Evolutionary conservation across 2,113 vertebrate species (phyloP), one percentile per base, ranked within the genome.

Genomic region (Pteropus alecto): DNA sequence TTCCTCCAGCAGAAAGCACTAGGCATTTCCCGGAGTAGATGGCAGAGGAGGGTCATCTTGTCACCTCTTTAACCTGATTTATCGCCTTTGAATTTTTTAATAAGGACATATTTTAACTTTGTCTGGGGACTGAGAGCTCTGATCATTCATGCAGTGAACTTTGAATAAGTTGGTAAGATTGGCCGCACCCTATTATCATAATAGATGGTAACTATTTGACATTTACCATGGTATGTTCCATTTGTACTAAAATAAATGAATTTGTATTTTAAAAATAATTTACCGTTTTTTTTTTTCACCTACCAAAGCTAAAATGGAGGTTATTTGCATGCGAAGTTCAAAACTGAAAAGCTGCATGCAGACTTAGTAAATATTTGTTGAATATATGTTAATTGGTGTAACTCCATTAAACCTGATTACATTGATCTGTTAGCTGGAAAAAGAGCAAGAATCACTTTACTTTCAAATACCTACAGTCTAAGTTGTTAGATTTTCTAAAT

Each of bases 111-210:
- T 87, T 96, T 96, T 95, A 96, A 93, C 46, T 74, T 97, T 84
- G 12, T 90, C 89, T 96, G 46, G 68, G 46, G 74, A 84, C 60
- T 86, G 43, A 94, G 94, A 73, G 46, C 73, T 97, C 94, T 35
- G 68, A 96, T 98, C 91, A 90, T 96, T 95, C 94, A 95, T 93
- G 89, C 86, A 84, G 48, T 97, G 95, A 96, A 98, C 93, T 96
- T 96, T 96, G 96, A 96, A 67, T 96, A 94, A 97, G 93, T 93
- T 93, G 82, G 73, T 76, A 93, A 81, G 93, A 92, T 92, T 68
- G 73, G 68, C 73, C 56, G 65, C 78, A 58, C 41, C 82, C 65
- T 86, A 71, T 97, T 97, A 96, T 90, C 85, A 88, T 96, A 97
- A 96, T 94, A 83, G 68, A 97, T 94, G 58, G 54, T 73, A 60